Evolutionary conservation across 2,888 invertebrate genomes (phyloP).

Genomic region (Oeneis ivallda): DNA sequence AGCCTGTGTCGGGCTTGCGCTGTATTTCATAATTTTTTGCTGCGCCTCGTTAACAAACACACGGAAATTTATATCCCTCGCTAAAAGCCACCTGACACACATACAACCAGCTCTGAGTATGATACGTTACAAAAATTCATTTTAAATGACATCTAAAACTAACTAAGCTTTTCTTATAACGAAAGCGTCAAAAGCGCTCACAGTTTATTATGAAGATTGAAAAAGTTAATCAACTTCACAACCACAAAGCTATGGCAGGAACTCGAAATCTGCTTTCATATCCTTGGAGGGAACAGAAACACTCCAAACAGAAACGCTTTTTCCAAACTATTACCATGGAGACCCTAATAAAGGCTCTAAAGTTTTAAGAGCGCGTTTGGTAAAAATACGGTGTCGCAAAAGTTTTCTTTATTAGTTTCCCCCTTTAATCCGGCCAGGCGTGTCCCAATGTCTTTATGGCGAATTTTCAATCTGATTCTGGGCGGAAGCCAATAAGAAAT

Average conservation of each 20-base stretch:
- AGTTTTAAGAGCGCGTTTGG: slow-evolving; percentile 74
- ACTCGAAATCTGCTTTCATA: slow-evolving; percentile 55
- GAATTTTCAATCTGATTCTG: slow-evolving; percentile 81
- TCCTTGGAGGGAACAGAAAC: slow-evolving; percentile 52
- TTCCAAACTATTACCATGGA: slow-evolving; percentile 66
- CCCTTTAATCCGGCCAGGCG: slow-evolving; percentile 79
- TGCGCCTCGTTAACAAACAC: slow-evolving; percentile 33
- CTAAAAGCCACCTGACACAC: slow-evolving; percentile 28
- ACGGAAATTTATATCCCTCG: slow-evolving; percentile 22
- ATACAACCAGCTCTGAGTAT: not conserved
- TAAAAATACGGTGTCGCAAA: slow-evolving; percentile 81
- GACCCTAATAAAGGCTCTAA: slow-evolving; percentile 72
- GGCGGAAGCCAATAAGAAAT: slow-evolving; percentile 81
- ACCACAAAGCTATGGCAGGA: slow-evolving; percentile 51
- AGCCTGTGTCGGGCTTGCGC: slow-evolving; percentile 45
- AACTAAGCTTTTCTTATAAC: slow-evolving; percentile 41
- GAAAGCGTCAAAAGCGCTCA: slow-evolving; percentile 23
- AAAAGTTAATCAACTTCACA: slow-evolving; percentile 59
- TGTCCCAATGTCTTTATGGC: slow-evolving; percentile 81
- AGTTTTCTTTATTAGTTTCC: slow-evolving; percentile 82
- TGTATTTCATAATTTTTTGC: slow-evolving; percentile 61
- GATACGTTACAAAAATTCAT: slow-evolving; percentile 19
- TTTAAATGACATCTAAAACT: slow-evolving; percentile 28
- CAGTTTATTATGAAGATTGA: slow-evolving; percentile 46
- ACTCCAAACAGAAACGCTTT: slow-evolving; percentile 51